Evolutionary conservation across 1,140 invertebrate genomes (phyloP).

Genomic region (Lucilia sericata): DNA sequence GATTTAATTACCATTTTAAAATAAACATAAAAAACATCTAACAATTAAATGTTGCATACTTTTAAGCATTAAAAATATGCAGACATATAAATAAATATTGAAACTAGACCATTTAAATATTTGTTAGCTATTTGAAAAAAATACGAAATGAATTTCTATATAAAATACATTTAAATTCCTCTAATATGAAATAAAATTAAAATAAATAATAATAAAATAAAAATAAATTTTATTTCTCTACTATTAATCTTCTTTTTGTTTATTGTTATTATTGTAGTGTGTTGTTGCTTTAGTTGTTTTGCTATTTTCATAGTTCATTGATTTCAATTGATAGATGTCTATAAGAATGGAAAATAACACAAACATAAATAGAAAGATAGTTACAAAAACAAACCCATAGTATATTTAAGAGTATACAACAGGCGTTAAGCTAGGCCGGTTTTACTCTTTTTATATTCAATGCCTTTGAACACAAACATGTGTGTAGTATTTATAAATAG

Average conservation of each 20-base stretch:
- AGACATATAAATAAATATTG: too few relatives aligned
- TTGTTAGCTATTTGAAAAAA: conserved; percentile 57
- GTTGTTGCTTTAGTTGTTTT: conserved; percentile 47
- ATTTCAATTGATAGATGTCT: conserved; percentile 68
- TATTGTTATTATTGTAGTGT: conserved; percentile 29
- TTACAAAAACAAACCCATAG: neutral
- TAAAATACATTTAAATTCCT: neutral
- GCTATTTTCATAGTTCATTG: conserved; percentile 65
- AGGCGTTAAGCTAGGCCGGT: neutral
- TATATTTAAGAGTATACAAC: too few relatives aligned
- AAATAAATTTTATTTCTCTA: conserved; percentile 22
- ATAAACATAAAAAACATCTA: too few relatives aligned
- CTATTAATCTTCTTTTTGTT: conserved; percentile 30
- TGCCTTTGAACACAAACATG: neutral
- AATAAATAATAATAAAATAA: conserved; percentile 31
- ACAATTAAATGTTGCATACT: conserved; percentile 26
- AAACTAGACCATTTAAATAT: conserved; percentile 49
- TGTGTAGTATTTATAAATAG: neutral
- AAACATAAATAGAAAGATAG: conserved; percentile 26
- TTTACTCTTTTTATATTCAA: neutral
- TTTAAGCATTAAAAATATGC: conserved; percentile 16
- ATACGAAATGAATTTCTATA: conserved; percentile 9
- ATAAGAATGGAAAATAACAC: conserved; percentile 55
- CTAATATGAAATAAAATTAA: conserved; percentile 1
- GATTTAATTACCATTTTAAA: too few relatives aligned